Conservation (phyloP, 2,888 invertebrate genomes). For the Dastarcus helophoroides region DNA sequence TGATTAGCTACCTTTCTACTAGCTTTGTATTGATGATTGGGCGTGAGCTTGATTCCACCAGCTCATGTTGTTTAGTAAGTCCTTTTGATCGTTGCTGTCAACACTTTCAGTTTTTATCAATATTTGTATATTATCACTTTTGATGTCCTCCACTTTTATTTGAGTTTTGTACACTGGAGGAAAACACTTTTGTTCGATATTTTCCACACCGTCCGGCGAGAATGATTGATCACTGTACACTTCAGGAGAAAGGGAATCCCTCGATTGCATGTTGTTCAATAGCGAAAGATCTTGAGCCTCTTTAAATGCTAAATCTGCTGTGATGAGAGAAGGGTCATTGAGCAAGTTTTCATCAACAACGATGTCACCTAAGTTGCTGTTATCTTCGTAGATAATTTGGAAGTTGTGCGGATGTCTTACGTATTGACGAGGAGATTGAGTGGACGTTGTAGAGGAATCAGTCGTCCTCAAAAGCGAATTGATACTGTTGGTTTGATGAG, state of each 20-base stretch:
- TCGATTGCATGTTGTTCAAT: conserved; percentile 31
- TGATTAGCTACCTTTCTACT: no score
- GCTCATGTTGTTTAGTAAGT: conserved; percentile 43
- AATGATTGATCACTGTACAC: conserved; percentile 35
- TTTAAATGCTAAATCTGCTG: conserved; percentile 42
- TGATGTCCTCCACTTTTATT: conserved; percentile 3
- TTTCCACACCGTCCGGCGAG: conserved; percentile 30
- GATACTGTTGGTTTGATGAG: conserved; percentile 31
- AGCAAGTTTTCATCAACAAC: conserved; percentile 53
- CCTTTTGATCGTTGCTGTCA: conserved; percentile 33
- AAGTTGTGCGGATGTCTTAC: no score
- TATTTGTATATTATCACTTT: no score
- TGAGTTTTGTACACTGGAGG: conserved; percentile 25
- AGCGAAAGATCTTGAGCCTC: conserved; percentile 43
- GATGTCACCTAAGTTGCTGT: no score
- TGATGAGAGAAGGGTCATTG: conserved; percentile 40
- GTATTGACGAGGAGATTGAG: conserved; percentile 45
- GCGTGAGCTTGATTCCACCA: no score
- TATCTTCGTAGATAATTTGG: conserved; percentile 53
- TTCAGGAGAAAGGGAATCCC: conserved; percentile 31
- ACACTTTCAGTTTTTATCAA: conserved; percentile 31
- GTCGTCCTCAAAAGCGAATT: conserved; percentile 41
- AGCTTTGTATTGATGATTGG: no score
- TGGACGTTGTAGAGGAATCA: conserved; percentile 36
- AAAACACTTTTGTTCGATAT: conserved; percentile 22